Percentiles rank a stretch among this genome's conserved stretches.
Evolutionary conservation across 2,113 vertebrate genomes (phyloP).

Genomic region (Sisor rabdophorus): DNA sequence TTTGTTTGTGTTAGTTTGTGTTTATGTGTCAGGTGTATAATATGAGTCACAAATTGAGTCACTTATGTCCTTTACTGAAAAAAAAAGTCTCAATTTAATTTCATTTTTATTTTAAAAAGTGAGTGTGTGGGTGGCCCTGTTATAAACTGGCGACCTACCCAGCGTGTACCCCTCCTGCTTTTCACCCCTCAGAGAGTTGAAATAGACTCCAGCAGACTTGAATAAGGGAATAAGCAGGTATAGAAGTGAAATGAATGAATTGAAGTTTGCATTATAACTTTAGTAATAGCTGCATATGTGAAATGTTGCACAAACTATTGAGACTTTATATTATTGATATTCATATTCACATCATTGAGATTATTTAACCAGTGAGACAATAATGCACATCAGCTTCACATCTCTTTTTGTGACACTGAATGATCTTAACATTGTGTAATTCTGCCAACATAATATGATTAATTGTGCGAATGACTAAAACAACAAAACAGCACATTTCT

Average conservation of each 20-base stretch:
- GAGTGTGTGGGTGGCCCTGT: too few relatives aligned
- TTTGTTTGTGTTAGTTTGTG: slow-evolving; percentile 3
- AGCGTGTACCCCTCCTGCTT: too few relatives aligned
- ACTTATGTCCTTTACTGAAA: neutral
- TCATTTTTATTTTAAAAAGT: neutral
- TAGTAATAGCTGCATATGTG: neutral
- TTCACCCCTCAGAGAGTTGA: too few relatives aligned
- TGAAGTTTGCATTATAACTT: neutral
- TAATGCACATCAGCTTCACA: neutral
- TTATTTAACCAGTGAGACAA: neutral
- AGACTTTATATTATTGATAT: too few relatives aligned
- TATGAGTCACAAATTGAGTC: slow-evolving; percentile 4
- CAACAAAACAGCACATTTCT: neutral
- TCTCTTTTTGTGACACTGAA: neutral
- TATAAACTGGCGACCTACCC: too few relatives aligned
- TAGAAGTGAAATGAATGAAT: too few relatives aligned
- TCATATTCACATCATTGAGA: too few relatives aligned
- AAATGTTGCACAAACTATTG: neutral
- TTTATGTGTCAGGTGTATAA: neutral
- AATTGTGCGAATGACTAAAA: neutral
- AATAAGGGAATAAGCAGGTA: too few relatives aligned
- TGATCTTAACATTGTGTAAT: neutral
- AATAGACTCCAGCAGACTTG: too few relatives aligned
- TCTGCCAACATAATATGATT: neutral
- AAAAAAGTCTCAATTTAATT: neutral